Percentiles rank a stretch among this genome's conserved stretches.
phyloP scores from a whole-genome alignment of 2,797 vertebrate species.

The Thripadectes ignobilis region DNA sequence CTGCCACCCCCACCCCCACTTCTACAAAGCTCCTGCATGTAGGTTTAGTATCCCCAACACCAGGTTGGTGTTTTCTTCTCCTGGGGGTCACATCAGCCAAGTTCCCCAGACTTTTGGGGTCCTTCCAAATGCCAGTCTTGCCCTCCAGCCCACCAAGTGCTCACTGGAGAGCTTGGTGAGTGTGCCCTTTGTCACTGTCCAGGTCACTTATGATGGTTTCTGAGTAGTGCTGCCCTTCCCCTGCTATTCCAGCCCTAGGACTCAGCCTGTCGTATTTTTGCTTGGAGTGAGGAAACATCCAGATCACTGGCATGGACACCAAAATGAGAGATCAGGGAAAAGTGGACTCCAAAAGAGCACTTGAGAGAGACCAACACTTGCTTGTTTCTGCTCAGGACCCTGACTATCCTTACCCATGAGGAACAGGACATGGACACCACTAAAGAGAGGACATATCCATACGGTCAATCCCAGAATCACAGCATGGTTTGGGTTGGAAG shows the following conservation, averaged over 20 bases:
- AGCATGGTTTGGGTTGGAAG: background rate
- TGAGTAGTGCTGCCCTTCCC: background rate
- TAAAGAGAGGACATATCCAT: background rate
- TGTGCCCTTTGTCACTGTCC: background rate
- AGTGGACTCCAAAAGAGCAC: background rate
- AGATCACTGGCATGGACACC: background rate
- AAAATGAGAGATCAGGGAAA: background rate
- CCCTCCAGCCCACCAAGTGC: background rate
- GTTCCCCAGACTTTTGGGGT: background rate
- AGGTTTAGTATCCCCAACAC: too few species aligned
- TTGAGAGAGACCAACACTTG: background rate
- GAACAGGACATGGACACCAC: background rate
- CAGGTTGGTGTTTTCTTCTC: background rate
- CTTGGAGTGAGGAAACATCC: background rate
- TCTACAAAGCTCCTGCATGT: background rate
- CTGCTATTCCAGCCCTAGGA: background rate
- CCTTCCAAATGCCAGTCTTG: background rate
- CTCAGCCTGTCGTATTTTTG: background rate
- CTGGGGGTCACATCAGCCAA: background rate
- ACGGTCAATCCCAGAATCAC: background rate
- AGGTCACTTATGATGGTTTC: background rate
- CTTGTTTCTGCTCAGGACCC: background rate
- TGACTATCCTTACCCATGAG: background rate
- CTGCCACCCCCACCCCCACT: background rate
- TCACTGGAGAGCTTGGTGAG: background rate